Conservation (phyloP, 2,888 invertebrate species). For the Campopleginae sp. region DNA sequence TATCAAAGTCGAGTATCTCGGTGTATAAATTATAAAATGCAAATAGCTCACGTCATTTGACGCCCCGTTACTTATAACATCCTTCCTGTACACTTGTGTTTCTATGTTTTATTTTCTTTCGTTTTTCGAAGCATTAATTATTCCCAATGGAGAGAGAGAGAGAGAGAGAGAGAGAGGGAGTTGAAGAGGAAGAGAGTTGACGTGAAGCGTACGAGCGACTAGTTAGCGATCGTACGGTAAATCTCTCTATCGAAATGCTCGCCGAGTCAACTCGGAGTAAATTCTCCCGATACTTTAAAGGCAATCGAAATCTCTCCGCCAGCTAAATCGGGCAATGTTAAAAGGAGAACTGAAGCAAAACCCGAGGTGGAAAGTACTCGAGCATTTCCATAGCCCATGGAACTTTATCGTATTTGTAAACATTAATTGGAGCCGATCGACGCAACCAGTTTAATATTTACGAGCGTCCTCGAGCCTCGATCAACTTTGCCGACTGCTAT, state of each 20-base stretch:
- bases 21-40: constrained; percentile 62
- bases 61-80: constrained; percentile 65
- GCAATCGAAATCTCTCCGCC: constrained; percentile 33
- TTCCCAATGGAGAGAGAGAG: constrained; percentile 44
- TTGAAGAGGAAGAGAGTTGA: constrained; percentile 7
- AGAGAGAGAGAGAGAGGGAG: background rate
- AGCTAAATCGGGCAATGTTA: constrained; percentile 28
- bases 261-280: constrained; percentile 46
- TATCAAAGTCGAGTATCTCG: constrained; percentile 59
- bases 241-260: constrained; percentile 33
- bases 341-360: constrained; percentile 10
- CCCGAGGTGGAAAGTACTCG: background rate
- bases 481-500: constrained; percentile 52
- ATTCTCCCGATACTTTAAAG: constrained; percentile 41
- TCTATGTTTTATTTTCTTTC: constrained; percentile 14
- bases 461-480: constrained; percentile 25
- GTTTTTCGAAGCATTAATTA: constrained; percentile 55
- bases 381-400: constrained; percentile 17
- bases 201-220: constrained; percentile 21
- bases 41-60: constrained; percentile 63
- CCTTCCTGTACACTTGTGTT: constrained; percentile 64
- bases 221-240: constrained; percentile 46
- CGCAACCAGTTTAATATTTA: constrained; percentile 31
- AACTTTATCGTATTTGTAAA: constrained; percentile 31
- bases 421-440: constrained; percentile 51